Base-by-base conservation (phyloP, 2,113 vertebrate genomes). In the Lycocorax pyrrhopterus region DNA sequence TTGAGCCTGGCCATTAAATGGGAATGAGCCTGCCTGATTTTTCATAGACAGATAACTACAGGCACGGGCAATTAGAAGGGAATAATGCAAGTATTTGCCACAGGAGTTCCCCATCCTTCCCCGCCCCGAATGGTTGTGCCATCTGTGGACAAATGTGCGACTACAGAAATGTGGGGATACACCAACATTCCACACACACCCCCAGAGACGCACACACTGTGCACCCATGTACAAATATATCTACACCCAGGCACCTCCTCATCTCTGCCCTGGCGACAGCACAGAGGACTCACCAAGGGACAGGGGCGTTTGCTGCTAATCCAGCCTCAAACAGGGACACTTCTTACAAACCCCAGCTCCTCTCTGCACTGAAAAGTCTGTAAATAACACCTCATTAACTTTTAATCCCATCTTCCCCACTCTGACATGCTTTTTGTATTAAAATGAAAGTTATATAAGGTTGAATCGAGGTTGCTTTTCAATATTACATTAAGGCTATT, bases 371-470 rank as follows among this genome's bases (percentile, higher is more conserved):
- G 25, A 85, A 9, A 79, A 88, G n/a, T 46, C 94, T 62, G 84
- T 91, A 95, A 96, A 91, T 86, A 95, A 94, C 12, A 83, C 35
- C 46, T 72, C 67, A 55, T 91, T 76, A 82, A 96, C 49, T 95
- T 87, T 79, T 69, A 91, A 95, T 84, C 80, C 91, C 33, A 32
- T 62, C 79, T 67, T 74, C 35, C 33, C 63, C 8, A 7, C 47
- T 43, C 64, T 52, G 73, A 59, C 73, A 55, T 8, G 74, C 43
- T 87, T 89, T 89, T 12, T n/a, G 52, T 72, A 84, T 92, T 94
- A 53, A 94, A 96, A 81, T 32, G 16, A 30, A 89, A 95, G 91
- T 96, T 96, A 94, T n/a, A 47, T 91, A 96, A 96, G 93, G 86
- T 75, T 77, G 84, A 92, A 88, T 44, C 4, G 68, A 91, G 94